These are phyloP conservation scores for Stenurella melanura DNA, from an alignment of 2,888 invertebrate species.

Conservation along the genomic window DNA sequence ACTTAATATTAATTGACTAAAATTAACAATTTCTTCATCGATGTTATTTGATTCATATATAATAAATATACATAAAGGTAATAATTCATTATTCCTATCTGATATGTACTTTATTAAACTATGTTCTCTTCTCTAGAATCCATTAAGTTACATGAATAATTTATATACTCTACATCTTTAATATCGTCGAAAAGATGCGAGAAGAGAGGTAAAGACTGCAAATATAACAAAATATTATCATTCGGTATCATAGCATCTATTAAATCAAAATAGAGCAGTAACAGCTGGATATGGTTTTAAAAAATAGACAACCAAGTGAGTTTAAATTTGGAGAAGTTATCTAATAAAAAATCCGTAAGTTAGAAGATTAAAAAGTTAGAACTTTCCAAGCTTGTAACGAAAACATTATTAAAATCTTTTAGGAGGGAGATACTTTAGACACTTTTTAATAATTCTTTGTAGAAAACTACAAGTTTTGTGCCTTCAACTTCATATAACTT, in stretches of 20 bases:
- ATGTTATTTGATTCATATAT: too few relatives aligned
- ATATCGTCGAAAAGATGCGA: too few relatives aligned
- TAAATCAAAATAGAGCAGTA: constrained; percentile 19
- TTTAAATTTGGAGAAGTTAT: constrained; percentile 51
- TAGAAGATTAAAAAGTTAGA: constrained; percentile 54
- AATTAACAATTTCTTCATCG: too few relatives aligned
- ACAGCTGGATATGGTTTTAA: constrained; percentile 54
- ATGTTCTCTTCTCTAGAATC: too few relatives aligned
- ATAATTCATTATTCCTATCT: too few relatives aligned
- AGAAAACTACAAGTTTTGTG: constrained; percentile 49
- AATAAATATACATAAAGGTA: too few relatives aligned
- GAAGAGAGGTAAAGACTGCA: too few relatives aligned
- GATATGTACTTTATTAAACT: too few relatives aligned
- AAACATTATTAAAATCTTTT: constrained; percentile 56
- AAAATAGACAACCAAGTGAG: constrained; percentile 27
- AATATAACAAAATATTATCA: too few relatives aligned
- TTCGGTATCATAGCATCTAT: not conserved
- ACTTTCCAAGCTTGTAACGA: constrained; percentile 43
- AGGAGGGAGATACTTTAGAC: constrained; percentile 48
- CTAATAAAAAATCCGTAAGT: constrained; percentile 56
- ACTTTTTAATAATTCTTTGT: constrained; percentile 54
- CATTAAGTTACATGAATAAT: too few relatives aligned
- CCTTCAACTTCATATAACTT: constrained; percentile 33
- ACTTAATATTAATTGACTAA: too few relatives aligned
- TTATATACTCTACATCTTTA: too few relatives aligned